Evolutionary conservation across 2,113 vertebrate species (phyloP).

Genomic region (Leucopsar rothschildi): DNA sequence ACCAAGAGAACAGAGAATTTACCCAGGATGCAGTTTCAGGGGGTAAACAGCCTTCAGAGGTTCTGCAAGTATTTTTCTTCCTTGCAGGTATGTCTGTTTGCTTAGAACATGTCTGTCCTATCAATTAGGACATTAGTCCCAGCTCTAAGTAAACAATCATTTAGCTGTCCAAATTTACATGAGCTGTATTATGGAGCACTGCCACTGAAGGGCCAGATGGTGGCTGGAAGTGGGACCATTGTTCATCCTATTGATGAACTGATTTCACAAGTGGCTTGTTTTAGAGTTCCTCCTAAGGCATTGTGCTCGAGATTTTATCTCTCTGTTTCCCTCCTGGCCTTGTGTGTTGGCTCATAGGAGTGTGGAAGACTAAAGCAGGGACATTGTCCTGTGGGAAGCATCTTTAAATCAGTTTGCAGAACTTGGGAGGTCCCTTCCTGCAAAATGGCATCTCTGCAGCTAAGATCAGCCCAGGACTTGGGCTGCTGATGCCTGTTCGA

Average conservation of each 20-base stretch:
- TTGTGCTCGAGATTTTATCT: not conserved
- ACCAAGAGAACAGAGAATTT: not conserved
- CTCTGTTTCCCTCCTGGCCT: not conserved
- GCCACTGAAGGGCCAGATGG: not conserved
- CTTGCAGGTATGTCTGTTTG: not conserved
- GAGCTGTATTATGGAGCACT: not conserved
- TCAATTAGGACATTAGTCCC: not conserved
- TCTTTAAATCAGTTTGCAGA: not conserved
- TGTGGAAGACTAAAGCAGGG: not conserved
- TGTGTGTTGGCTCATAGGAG: not conserved
- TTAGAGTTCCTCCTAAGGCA: not conserved
- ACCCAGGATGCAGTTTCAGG: not conserved
- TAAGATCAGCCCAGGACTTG: not conserved
- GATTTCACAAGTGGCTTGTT: not conserved
- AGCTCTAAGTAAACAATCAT: not conserved
- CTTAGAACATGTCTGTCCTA: not conserved
- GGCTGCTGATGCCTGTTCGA: not conserved
- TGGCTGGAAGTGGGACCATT: not conserved
- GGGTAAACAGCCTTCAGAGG: not conserved
- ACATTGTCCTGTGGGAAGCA: not conserved
- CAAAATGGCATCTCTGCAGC: not conserved
- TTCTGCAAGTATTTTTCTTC: not conserved
- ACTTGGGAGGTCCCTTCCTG: not conserved
- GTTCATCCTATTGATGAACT: not conserved
- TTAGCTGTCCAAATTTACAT: not conserved